Percentiles rank a stretch among this genome's conserved stretches.
Conservation (phyloP, 1,140 invertebrate species). For the Drosophila rhopaloa region DNA sequence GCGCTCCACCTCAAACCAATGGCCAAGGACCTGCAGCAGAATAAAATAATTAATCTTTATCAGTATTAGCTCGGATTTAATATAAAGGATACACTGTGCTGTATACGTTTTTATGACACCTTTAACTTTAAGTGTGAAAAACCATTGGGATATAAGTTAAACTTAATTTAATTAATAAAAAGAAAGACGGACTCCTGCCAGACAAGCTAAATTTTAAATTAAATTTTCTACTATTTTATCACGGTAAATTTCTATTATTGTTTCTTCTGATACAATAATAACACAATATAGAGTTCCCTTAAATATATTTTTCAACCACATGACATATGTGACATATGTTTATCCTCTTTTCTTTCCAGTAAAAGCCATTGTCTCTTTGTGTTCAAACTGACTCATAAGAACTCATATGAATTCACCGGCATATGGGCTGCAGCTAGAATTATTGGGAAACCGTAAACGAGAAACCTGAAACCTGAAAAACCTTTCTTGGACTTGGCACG, state of each 20-base stretch:
- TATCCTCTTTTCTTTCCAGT: background rate
- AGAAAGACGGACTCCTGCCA: no score
- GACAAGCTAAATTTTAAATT: no score
- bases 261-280: no score
- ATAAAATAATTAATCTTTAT: background rate
- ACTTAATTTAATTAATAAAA: no score
- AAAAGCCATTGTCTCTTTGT: background rate
- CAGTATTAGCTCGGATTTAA: no score
- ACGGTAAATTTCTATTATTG: no score
- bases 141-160: no score
- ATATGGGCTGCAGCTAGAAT: constrained; percentile 14
- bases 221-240: no score
- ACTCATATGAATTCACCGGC: constrained; percentile 2
- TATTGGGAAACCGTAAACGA: background rate
- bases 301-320: background rate
- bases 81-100: no score
- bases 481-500: constrained; percentile 10
- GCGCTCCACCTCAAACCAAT: constrained; percentile 90
- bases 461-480: constrained; percentile 6
- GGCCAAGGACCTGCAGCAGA: constrained; percentile 87
- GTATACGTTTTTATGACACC: no score
- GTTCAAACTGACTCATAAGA: background rate
- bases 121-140: no score
- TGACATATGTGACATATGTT: background rate
- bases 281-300: no score